These are phyloP conservation scores for Nothobranchius furzeri DNA, from an alignment of 2,113 vertebrate species.

Conservation along the genomic window DNA sequence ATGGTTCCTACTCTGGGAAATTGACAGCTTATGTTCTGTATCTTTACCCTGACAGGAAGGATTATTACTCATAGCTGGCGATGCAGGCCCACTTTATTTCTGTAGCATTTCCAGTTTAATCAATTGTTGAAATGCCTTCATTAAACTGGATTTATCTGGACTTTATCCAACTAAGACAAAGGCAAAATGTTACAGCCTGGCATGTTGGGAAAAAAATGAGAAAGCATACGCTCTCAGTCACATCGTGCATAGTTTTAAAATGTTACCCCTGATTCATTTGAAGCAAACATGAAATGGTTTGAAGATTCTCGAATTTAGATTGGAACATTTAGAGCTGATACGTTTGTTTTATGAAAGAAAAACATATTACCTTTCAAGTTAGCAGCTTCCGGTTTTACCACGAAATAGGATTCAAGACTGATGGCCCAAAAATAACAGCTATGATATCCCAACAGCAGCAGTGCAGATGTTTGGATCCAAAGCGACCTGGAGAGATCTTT, in stretches of 20 bases:
- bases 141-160: conserved; percentile 36
- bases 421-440: too few relatives aligned
- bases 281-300: neutral
- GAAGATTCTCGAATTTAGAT: too few relatives aligned
- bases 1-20: conserved; percentile 32
- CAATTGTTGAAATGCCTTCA: conserved; percentile 36
- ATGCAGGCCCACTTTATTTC: conserved; percentile 15
- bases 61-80: conserved; percentile 23
- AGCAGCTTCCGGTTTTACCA: too few relatives aligned
- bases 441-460: too few relatives aligned
- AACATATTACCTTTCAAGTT: too few relatives aligned
- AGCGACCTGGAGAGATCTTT: too few relatives aligned
- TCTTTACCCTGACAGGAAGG: conserved; percentile 39
- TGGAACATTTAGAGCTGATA: too few relatives aligned
- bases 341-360: too few relatives aligned
- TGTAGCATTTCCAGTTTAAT: conserved; percentile 28
- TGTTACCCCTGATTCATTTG: neutral
- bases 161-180: conserved; percentile 42
- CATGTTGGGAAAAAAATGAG: conserved; percentile 28
- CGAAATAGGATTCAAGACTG: too few relatives aligned
- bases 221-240: conserved; percentile 37
- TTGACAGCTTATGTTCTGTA: conserved; percentile 61
- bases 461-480: too few relatives aligned
- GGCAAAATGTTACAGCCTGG: conserved; percentile 22
- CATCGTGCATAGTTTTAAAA: conserved; percentile 22